phyloP scores from a whole-genome alignment of 2,797 vertebrate genomes.

The Anguilla marmorata region DNA sequence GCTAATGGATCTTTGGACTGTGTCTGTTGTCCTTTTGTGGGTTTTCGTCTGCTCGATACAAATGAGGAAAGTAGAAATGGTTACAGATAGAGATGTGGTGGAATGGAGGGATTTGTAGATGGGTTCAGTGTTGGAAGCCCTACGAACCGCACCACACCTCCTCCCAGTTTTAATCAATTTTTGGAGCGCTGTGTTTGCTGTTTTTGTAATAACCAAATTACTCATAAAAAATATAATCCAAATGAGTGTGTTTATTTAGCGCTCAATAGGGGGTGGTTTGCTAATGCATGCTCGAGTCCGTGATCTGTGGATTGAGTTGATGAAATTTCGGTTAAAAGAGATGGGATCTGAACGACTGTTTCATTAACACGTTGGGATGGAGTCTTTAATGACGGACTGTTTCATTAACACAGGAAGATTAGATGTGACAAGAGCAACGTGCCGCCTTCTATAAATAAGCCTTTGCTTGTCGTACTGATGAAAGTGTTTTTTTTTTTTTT shows the following conservation, averaged over 20 bases:
- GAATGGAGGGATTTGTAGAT: neutral
- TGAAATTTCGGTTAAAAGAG: conserved; percentile 15
- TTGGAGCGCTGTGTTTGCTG: neutral
- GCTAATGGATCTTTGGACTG: neutral
- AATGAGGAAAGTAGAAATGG: neutral
- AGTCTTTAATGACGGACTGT: conserved; percentile 42
- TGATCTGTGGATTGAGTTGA: neutral
- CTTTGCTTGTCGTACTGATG: conserved; percentile 44
- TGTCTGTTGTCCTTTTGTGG: too few species aligned
- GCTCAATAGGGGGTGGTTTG: neutral
- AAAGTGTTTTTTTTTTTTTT: conserved; percentile 30
- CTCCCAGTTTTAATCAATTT: neutral
- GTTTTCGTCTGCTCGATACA: neutral
- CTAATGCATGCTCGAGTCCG: neutral
- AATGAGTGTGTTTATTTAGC: conserved; percentile 1
- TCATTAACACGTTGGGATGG: conserved; percentile 42
- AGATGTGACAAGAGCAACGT: conserved; percentile 41
- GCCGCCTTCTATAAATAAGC: conserved; percentile 48
- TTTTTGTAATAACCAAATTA: neutral
- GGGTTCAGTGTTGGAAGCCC: neutral
- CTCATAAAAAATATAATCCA: neutral
- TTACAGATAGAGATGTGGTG: neutral
- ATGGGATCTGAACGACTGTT: conserved; percentile 28
- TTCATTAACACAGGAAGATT: conserved; percentile 66
- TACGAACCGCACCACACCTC: neutral